phyloP scores from a whole-genome alignment of 2,797 vertebrate species.

The Parauchenoglanis ngamensis region DNA sequence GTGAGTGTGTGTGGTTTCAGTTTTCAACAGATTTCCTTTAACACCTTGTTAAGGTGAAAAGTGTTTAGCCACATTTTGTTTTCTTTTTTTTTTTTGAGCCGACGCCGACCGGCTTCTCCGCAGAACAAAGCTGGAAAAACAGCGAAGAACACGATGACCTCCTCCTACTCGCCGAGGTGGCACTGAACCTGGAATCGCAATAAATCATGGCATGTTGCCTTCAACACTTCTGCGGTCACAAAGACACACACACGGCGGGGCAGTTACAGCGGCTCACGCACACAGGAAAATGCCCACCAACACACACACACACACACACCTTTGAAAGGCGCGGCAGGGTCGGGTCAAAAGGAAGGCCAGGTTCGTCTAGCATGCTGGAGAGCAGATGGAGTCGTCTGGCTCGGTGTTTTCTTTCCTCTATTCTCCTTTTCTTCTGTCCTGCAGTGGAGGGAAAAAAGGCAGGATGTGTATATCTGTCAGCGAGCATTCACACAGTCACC shows the following conservation, averaged over 20 bases:
- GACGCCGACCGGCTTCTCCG: neutral
- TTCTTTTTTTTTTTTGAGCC: neutral
- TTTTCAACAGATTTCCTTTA: slow-evolving; percentile 5
- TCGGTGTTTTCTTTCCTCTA: slow-evolving; percentile 42
- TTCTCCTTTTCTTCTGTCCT: slow-evolving; percentile 47
- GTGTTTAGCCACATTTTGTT: neutral
- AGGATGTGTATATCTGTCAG: slow-evolving; percentile 55
- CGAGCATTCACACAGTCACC: slow-evolving; percentile 51
- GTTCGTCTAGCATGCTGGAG: slow-evolving; percentile 30
- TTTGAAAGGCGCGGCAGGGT: slow-evolving; percentile 38
- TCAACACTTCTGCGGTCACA: slow-evolving; percentile 46
- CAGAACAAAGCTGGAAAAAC: slow-evolving; percentile 20
- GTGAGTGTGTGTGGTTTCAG: neutral
- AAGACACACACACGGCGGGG: slow-evolving; percentile 32
- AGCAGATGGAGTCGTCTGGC: slow-evolving; percentile 45
- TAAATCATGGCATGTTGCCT: slow-evolving; percentile 41
- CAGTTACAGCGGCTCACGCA: slow-evolving; percentile 34
- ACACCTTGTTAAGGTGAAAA: slow-evolving; percentile 12
- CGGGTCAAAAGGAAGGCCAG: slow-evolving; percentile 41
- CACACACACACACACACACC: slow-evolving; percentile 37
- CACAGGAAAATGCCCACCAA: slow-evolving; percentile 23
- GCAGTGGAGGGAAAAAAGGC: slow-evolving; percentile 30
- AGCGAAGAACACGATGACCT: slow-evolving; percentile 35
- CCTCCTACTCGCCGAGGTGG: slow-evolving; percentile 24
- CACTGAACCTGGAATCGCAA: slow-evolving; percentile 14